Conservation (phyloP, 1,140 invertebrate genomes). For the fruit fly (Drosophila melanogaster) region DNA sequence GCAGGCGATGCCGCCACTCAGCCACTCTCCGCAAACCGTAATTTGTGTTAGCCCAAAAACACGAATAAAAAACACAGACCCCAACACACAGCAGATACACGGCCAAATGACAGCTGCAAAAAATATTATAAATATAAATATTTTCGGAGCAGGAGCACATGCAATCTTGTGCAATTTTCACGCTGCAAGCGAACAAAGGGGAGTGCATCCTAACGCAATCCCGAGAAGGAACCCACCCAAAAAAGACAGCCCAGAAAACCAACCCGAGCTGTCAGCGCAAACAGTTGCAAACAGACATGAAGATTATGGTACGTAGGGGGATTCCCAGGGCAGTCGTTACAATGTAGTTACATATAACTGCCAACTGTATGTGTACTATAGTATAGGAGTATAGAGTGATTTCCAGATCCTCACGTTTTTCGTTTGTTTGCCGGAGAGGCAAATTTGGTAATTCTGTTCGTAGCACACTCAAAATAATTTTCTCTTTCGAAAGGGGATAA, state of each 20-base stretch:
- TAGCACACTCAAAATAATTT: conserved; percentile 41
- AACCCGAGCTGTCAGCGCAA: conserved; percentile 67
- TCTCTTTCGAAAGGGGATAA: neutral
- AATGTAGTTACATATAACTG: conserved; percentile 36
- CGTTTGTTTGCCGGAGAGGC: conserved; percentile 44
- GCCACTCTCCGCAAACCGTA: conserved; percentile 58
- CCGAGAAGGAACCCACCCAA: neutral
- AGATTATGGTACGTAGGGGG: conserved; percentile 64
- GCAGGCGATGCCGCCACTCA: conserved; percentile 64
- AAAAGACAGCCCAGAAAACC: conserved; percentile 1
- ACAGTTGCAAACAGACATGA: conserved; percentile 79
- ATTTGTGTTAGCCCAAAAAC: conserved; percentile 60
- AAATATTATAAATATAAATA: conserved; percentile 75
- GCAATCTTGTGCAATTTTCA: conserved; percentile 79
- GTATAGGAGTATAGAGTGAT: conserved; percentile 19
- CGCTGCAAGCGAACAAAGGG: conserved; percentile 41
- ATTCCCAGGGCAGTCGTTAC: conserved; percentile 37
- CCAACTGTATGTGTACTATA: neutral
- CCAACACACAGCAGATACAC: conserved; percentile 17
- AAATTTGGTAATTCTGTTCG: conserved; percentile 50
- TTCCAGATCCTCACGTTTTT: conserved; percentile 42
- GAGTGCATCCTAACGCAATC: conserved; percentile 18
- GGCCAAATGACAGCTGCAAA: conserved; percentile 68
- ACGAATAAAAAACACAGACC: conserved; percentile 6
- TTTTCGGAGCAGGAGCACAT: conserved; percentile 67